phyloP scores from a whole-genome alignment of 2,888 invertebrate species.

The Agonopterix arenella region DNA sequence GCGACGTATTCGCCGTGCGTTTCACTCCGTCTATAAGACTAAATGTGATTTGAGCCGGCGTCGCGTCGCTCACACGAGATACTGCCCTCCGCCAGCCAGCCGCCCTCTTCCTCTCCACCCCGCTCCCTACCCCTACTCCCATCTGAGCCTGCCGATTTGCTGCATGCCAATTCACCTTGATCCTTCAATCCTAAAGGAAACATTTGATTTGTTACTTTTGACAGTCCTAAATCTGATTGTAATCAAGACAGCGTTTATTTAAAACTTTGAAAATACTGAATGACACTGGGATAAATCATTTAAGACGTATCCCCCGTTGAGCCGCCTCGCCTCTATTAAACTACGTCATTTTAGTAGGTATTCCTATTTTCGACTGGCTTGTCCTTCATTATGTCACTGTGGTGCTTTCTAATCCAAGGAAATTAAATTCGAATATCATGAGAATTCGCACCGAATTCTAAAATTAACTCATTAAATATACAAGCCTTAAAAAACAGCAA shows the following conservation, averaged over 20 bases:
- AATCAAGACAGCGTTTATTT: no score
- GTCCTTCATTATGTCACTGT: no score
- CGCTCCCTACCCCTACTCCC: conserved; percentile 31
- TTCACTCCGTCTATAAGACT: conserved; percentile 47
- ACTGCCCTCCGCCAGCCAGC: conserved; percentile 38
- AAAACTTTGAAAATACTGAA: not conserved
- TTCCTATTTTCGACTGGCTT: no score
- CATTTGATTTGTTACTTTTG: not conserved
- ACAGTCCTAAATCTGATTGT: no score
- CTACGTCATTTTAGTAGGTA: no score
- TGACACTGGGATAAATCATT: not conserved
- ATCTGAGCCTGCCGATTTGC: conserved; percentile 2
- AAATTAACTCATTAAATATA: no score
- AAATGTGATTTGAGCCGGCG: conserved; percentile 55
- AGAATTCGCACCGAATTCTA: no score
- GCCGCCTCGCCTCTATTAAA: no score
- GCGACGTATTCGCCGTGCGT: conserved; percentile 37
- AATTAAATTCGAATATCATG: no score
- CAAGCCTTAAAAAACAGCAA: no score
- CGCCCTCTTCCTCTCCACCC: conserved; percentile 40
- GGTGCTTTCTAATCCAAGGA: no score
- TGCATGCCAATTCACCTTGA: conserved; percentile 10
- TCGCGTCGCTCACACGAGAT: conserved; percentile 34
- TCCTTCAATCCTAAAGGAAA: conserved; percentile 1
- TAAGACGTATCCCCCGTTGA: no score